phyloP scores from a whole-genome alignment of 53 echinoderm and acorn worm species.

The Echinometra lucunter region DNA sequence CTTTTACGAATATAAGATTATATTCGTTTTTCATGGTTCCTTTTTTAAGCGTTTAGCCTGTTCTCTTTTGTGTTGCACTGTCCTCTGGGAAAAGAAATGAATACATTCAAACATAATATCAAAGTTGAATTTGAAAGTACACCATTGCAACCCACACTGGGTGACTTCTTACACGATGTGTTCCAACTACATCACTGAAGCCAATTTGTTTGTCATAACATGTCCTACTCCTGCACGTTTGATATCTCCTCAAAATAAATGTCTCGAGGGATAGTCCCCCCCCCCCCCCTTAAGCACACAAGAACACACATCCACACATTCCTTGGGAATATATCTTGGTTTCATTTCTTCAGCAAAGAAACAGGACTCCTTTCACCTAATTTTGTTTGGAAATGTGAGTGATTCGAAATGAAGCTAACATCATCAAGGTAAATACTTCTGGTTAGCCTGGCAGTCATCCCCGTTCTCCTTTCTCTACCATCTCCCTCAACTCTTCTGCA shows the following conservation, averaged over 20 bases:
- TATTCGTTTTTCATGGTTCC: too few relatives aligned
- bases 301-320: constrained; percentile 18
- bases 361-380: neutral
- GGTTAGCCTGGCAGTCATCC: neutral
- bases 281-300: neutral
- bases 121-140: neutral
- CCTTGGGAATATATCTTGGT: neutral
- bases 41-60: too few relatives aligned
- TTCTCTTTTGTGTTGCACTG: neutral
- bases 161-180: neutral
- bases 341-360: neutral
- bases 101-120: neutral
- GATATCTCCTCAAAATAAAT: neutral
- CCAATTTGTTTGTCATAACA: neutral
- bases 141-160: neutral
- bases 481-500: neutral
- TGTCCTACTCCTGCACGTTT: neutral
- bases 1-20: too few relatives aligned
- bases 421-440: constrained; percentile 36
- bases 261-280: neutral
- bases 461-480: neutral
- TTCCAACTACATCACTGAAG: neutral
- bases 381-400: neutral
- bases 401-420: constrained; percentile 43
- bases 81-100: neutral